Evolutionary conservation across 2,888 invertebrate genomes (phyloP).

Genomic region (Marronus borbonicus): DNA sequence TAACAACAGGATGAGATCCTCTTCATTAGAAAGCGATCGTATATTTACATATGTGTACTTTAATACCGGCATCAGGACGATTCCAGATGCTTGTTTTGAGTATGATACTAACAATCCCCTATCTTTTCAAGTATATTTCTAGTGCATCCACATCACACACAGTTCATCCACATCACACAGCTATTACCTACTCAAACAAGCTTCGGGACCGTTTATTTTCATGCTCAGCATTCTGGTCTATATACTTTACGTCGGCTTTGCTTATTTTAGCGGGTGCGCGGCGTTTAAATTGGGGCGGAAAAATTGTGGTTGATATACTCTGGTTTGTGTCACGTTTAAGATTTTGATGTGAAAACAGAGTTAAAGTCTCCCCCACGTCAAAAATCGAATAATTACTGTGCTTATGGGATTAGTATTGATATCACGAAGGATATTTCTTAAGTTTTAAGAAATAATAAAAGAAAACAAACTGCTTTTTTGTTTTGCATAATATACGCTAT

Average conservation of each 20-base stretch:
- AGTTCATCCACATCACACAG: too few species aligned
- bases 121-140: not conserved
- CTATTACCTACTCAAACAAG: not conserved
- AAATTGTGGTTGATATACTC: not conserved
- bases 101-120: not conserved
- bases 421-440: too few species aligned
- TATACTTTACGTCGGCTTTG: not conserved
- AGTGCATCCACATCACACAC: too few species aligned
- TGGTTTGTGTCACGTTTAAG: constrained; percentile 3
- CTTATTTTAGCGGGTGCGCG: not conserved
- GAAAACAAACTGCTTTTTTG: too few species aligned
- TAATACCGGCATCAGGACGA: not conserved
- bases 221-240: not conserved
- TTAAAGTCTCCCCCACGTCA: too few species aligned
- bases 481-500: too few species aligned
- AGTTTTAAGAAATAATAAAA: too few species aligned
- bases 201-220: constrained; percentile 1
- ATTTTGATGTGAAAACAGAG: not conserved
- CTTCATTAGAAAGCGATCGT: too few species aligned
- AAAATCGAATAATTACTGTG: too few species aligned
- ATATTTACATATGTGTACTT: too few species aligned
- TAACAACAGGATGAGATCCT: too few species aligned
- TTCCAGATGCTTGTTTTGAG: constrained; percentile 6
- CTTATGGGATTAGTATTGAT: too few species aligned
- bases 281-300: not conserved